Base-by-base conservation (phyloP, 2,888 invertebrate genomes). In the Octodonta nipae region DNA sequence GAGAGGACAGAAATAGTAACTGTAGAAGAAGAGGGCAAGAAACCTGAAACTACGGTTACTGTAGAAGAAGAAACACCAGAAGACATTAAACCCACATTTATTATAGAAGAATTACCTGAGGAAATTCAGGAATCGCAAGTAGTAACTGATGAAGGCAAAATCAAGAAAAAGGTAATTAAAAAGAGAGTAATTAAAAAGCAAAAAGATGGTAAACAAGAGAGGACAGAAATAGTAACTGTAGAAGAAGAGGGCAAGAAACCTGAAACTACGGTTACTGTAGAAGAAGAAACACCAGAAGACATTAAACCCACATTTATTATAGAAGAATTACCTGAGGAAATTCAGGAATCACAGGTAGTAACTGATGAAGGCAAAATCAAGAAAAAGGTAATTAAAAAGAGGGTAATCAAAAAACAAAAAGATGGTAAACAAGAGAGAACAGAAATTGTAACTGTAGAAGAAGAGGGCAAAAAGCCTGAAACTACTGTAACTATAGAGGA, bases 401-500 rank as follows among this genome's bases (percentile, higher is more conserved):
- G 59, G 2, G 60, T 61, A 29, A 54, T 63, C 1, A 63, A 61
- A 32, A 63, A 60, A 26, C 58, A 55, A 7, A 51, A 52, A 14
- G 58, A 51, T 4, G 49, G 46, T 6, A 52, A 51, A 28, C 36
- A 59, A 20, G 49, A 57, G 44, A 44, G 50, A 0, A 55, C 59
- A 22, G 58, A 68, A 62, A 64, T 65, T 46, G 51, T 55, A 4
- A 59, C 53, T 0, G 52, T 58, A 25, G 61, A 65, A 42, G 63
- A 63, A 41, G 60, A 61, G 37, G 61, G 64, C 24, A 47, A 53
- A 27, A 36, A 43, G n/a, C 15, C 46, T 4, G 42, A 47, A 35
- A 39, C 37, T 28, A 43, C 39, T 26, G 47, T 50, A 8, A 52
- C 47, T 13, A 45, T 50, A 11, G 15, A 35, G 28, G 40, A 41